phyloP scores from a whole-genome alignment of 2,888 invertebrate species.

The Limenitis camilla region DNA sequence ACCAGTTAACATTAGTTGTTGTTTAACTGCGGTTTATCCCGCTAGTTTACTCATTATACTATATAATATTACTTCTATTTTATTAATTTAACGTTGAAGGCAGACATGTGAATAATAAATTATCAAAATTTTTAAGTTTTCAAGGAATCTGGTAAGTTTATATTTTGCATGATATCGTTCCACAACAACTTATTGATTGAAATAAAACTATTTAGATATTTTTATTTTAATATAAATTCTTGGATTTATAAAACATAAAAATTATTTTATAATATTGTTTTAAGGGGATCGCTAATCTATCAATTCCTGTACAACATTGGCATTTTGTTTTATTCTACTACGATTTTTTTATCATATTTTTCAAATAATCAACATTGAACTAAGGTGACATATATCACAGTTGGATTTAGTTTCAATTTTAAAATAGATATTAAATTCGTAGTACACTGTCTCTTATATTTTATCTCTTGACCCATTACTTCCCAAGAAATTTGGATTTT shows the following conservation, averaged over 20 bases:
- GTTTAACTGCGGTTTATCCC: constrained; percentile 11
- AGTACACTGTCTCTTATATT: no score
- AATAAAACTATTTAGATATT: constrained; percentile 9
- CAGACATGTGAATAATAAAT: neutral
- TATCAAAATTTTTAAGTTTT: constrained; percentile 5
- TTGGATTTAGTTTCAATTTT: no score
- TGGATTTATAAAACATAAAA: neutral
- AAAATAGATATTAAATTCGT: no score
- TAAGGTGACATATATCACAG: no score
- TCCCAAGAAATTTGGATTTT: no score
- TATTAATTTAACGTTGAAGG: neutral
- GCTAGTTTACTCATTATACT: constrained; percentile 11
- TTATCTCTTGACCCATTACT: no score
- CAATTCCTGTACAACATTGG: neutral
- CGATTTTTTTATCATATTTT: no score
- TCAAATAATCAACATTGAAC: no score
- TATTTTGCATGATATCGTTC: constrained; percentile 16
- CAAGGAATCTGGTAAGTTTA: constrained; percentile 22
- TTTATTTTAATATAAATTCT: neutral
- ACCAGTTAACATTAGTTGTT: neutral
- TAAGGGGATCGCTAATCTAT: no score
- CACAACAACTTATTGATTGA: constrained; percentile 6
- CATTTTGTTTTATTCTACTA: no score
- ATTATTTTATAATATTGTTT: constrained; percentile 1
- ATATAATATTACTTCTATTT: neutral